Evolutionary conservation across 1,140 invertebrate species (phyloP), one percentile per base, ranked within the genome.

Genomic region (Drosophila santomea): DNA sequence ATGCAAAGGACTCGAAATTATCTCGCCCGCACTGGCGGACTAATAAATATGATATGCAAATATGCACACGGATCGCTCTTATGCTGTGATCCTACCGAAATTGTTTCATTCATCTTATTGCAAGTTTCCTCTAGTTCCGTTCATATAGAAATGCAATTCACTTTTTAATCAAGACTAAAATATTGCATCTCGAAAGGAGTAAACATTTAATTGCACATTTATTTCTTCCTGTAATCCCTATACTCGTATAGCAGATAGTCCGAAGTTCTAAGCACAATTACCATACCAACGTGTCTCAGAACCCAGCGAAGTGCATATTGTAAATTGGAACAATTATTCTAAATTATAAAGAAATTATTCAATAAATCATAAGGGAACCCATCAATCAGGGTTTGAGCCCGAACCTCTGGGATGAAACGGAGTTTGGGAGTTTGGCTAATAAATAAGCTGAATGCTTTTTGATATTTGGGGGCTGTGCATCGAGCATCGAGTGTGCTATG

Each of bases 301-400:
- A 15, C 32, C 28, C 14, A n/a, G n/a, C 25, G n/a, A 11, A 50
- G n/a, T 41, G 61, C 45, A 54, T 4, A 28, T 25, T 50, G 64
- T 36, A 71, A 50, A 72, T 71, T 58, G 44, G 64, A 71, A 71
- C 67, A 72, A 57, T 71, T 72, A 72, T 71, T 72, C 36, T 48
- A 72, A 71, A 71, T 71, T 71, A 36, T 57, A 48, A 48, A 47
- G 43, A 57, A 41, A 71, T 57, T 71, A 48, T 71, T 71, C 67
- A 71, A 72, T 72, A 72, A 72, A 72, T 72, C 68, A 72, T 36
- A 58, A n/a, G 44, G 44, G 12, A 41, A 17, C 17, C 64, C 66
- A 72, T 71, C 52, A 72, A 71, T 72, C 64, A 54, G 60, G 38
- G 25, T 15, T 38, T 36, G 14, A 6, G 41, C 12, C 8, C 20